Evolutionary conservation across 2,888 invertebrate species (phyloP).

Genomic region (Drosophila tripunctata): DNA sequence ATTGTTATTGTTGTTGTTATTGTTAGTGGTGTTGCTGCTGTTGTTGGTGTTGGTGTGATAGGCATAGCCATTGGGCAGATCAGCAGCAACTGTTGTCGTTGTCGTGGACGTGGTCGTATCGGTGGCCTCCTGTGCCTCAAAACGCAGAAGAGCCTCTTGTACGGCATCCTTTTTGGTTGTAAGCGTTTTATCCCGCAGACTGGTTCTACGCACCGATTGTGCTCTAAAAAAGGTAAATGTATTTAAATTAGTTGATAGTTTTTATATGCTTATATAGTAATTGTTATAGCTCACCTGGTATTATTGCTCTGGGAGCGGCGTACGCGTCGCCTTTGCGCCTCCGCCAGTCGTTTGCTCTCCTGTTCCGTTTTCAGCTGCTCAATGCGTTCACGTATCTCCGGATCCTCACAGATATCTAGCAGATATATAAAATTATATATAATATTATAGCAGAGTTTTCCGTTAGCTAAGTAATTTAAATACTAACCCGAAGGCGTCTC

Average conservation of each 20-base stretch:
- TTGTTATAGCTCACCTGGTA: slow-evolving; percentile 83
- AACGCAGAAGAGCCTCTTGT: slow-evolving; percentile 93
- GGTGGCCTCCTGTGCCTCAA: slow-evolving; percentile 87
- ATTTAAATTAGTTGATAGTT: neutral
- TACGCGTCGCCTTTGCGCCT: slow-evolving; percentile 87
- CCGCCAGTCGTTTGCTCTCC: slow-evolving; percentile 88
- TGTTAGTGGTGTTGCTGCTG: slow-evolving; percentile 31
- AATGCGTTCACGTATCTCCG: slow-evolving; percentile 95
- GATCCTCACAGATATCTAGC: slow-evolving; percentile 97
- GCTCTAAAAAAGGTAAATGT: slow-evolving; percentile 86
- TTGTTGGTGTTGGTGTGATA: slow-evolving; percentile 51
- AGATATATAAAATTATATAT: neutral
- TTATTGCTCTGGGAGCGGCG: slow-evolving; percentile 90
- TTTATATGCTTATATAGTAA: neutral
- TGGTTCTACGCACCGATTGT: slow-evolving; percentile 96
- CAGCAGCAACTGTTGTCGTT: slow-evolving; percentile 36
- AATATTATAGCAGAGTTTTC: neutral
- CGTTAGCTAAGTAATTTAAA: neutral
- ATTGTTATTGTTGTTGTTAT: slow-evolving; percentile 48
- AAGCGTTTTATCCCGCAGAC: slow-evolving; percentile 95
- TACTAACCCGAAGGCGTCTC: slow-evolving; percentile 97
- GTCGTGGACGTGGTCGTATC: slow-evolving; percentile 60
- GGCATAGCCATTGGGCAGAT: slow-evolving; percentile 63
- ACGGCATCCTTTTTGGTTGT: slow-evolving; percentile 97
- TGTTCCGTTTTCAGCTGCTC: slow-evolving; percentile 95